Evolutionary conservation across 2,888 invertebrate genomes (phyloP).

Genomic region (Dexiosoma caninum): DNA sequence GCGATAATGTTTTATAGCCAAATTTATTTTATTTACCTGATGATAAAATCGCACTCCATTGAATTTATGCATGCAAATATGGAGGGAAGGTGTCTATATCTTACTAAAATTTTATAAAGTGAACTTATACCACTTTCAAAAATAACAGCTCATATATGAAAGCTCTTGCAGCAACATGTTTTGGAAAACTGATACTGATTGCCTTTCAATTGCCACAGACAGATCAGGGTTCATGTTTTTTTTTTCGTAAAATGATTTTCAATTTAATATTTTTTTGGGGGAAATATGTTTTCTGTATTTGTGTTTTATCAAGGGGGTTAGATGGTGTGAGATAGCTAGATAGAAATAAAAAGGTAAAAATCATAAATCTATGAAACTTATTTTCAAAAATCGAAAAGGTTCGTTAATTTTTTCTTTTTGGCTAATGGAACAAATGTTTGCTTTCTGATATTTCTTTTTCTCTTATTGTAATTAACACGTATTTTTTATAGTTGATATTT

Average conservation of each 20-base stretch:
- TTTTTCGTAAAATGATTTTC: neutral
- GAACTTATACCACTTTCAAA: too few species aligned
- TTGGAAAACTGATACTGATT: slow-evolving; percentile 65
- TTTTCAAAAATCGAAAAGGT: slow-evolving; percentile 9
- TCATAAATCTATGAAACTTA: slow-evolving; percentile 7
- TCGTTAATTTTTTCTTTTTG: neutral
- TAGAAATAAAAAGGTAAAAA: neutral
- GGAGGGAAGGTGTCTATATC: too few species aligned
- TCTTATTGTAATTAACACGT: slow-evolving; percentile 52
- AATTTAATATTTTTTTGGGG: neutral
- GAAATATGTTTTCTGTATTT: neutral
- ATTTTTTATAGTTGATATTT: slow-evolving; percentile 30
- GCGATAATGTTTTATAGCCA: too few species aligned
- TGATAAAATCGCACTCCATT: too few species aligned
- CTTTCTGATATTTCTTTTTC: neutral
- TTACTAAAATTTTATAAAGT: too few species aligned
- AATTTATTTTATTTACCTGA: too few species aligned
- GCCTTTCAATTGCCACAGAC: slow-evolving; percentile 44
- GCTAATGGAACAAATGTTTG: neutral
- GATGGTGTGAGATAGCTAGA: slow-evolving; percentile 48
- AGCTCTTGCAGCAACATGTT: slow-evolving; percentile 27
- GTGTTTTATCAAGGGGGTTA: slow-evolving; percentile 3
- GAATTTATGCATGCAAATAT: too few species aligned
- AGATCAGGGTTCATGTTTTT: neutral
- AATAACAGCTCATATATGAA: too few species aligned